These are phyloP conservation scores for Medauroidea extradentata DNA, from an alignment of 1,140 invertebrate genomes.

Conservation along the genomic window DNA sequence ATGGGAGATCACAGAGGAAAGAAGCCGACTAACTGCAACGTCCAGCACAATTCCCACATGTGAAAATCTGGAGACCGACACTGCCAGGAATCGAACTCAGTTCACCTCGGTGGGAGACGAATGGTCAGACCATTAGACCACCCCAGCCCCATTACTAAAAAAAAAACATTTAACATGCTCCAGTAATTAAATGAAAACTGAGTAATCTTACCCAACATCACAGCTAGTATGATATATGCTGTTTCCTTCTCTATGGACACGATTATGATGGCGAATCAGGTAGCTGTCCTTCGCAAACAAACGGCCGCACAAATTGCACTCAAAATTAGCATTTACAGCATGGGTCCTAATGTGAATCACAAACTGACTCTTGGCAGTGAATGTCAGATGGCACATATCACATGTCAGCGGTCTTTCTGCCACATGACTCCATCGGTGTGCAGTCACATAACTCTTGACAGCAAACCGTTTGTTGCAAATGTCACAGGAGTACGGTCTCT, in stretches of 20 bases:
- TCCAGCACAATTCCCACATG: no score
- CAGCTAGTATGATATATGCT: neutral
- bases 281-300: slow-evolving; percentile 70
- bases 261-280: slow-evolving; percentile 67
- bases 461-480: slow-evolving; percentile 71
- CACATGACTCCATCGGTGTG: slow-evolving; percentile 71
- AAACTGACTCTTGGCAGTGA: slow-evolving; percentile 66
- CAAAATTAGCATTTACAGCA: slow-evolving; percentile 60
- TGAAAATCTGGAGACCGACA: no score
- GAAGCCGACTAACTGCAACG: no score
- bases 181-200: no score
- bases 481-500: slow-evolving; percentile 67
- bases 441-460: slow-evolving; percentile 70
- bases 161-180: no score
- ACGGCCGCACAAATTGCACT: slow-evolving; percentile 66
- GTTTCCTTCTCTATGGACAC: slow-evolving; percentile 55
- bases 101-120: no score
- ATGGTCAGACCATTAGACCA: no score
- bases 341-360: slow-evolving; percentile 69
- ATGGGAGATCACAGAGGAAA: no score
- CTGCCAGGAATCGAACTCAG: no score
- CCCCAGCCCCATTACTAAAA: no score
- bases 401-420: slow-evolving; percentile 67
- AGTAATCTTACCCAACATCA: no score
- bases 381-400: slow-evolving; percentile 64